Percentiles rank a stretch among this genome's conserved stretches.
Conservation (phyloP, 2,113 vertebrate species). For the Mirza zaza region DNA sequence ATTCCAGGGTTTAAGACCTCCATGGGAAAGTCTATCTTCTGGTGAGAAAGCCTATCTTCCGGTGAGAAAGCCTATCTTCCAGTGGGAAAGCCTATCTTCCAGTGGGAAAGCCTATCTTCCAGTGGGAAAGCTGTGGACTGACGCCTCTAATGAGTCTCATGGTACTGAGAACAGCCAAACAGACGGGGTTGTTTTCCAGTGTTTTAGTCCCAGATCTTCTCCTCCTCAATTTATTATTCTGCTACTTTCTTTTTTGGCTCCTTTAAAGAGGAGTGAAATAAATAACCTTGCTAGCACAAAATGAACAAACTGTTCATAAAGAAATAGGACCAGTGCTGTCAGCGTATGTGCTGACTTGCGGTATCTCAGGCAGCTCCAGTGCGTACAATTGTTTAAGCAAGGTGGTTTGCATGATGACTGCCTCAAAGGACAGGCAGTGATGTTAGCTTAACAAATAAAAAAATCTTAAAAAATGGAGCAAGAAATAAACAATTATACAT, state of each 20-base stretch:
- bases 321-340: neutral
- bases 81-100: no score
- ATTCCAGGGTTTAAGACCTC: neutral
- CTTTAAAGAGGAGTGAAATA: neutral
- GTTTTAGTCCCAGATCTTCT: neutral
- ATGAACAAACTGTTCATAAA: neutral
- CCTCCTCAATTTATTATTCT: neutral
- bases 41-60: neutral
- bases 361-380: neutral
- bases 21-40: neutral
- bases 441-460: neutral
- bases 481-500: neutral
- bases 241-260: neutral
- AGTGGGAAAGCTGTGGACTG: neutral
- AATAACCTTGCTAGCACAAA: neutral
- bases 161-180: neutral
- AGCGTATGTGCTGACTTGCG: neutral
- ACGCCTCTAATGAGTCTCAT: neutral
- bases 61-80: neutral
- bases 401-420: neutral
- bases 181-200: neutral
- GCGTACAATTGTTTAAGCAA: neutral
- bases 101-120: neutral
- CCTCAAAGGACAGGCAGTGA: neutral
- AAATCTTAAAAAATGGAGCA: neutral